Evolutionary conservation across 2,888 invertebrate species (phyloP).

Genomic region (Xiphydria camelus): DNA sequence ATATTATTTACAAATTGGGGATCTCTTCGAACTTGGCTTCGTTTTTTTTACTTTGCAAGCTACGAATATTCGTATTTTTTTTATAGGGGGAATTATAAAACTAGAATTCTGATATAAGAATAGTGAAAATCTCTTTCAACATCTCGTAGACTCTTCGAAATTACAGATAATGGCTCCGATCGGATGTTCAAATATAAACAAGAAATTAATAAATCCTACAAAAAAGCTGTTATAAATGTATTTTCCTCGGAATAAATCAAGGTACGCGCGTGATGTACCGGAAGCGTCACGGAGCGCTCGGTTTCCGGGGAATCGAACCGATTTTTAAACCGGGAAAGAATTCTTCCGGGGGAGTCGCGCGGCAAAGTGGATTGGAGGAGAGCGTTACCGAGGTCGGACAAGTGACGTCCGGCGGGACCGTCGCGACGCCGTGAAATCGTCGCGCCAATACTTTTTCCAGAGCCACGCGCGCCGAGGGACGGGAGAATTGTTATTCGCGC

Average conservation of each 20-base stretch:
- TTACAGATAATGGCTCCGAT: neutral
- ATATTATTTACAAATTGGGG: too few species aligned
- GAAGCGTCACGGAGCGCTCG: too few species aligned
- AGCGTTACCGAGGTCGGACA: constrained; percentile 21
- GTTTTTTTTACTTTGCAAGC: too few species aligned
- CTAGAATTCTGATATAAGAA: too few species aligned
- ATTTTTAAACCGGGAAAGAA: constrained; percentile 33
- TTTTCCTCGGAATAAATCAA: too few species aligned
- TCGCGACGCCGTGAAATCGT: constrained; percentile 12
- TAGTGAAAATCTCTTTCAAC: too few species aligned
- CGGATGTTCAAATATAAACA: neutral
- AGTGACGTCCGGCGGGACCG: constrained; percentile 32
- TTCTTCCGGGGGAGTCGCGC: constrained; percentile 32
- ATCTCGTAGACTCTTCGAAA: too few species aligned
- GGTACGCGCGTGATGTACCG: too few species aligned
- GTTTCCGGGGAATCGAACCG: constrained; percentile 14
- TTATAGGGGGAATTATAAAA: too few species aligned
- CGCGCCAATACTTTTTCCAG: constrained; percentile 43
- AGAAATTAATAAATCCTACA: neutral
- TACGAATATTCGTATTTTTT: too few species aligned
- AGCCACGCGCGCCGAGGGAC: constrained; percentile 10
- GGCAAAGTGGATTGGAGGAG: constrained; percentile 48
- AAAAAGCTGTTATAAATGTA: too few species aligned
- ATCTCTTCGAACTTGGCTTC: too few species aligned
- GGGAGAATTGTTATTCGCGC: constrained; percentile 52